Evolutionary conservation across 2,797 vertebrate species (phyloP), one percentile per base, ranked within the genome.

Genomic region (Lagodon rhomboides): DNA sequence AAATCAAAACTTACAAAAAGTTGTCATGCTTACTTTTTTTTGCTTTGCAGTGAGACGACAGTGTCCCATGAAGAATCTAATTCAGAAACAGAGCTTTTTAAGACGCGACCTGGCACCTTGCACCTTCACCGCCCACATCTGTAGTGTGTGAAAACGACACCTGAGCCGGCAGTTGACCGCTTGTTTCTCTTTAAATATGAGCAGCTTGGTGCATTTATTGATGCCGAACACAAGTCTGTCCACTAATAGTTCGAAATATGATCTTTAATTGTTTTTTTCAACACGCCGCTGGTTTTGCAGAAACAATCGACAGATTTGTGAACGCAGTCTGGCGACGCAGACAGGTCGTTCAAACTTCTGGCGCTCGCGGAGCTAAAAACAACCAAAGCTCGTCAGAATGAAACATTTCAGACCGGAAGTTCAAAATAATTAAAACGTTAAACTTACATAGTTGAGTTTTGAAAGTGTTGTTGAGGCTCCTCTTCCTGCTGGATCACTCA

Each of bases 391-490:
- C 3, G 12, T 18, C 0, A 1, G 5, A 30, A 17, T 3, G 6
- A 17, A 0, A 5, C 15, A 4, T 49, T n/a, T 4, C 30, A 34
- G 30, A 34, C 30, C 30, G 30, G 30, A 34, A 43, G 13, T 1
- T 43, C 0, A 8, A 59, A 10, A 20, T 1, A 1, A 47, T 13
- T 20, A 22, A 65, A 55, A 13, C 10, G 27, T 41, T 3, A 72
- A 54, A 89, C 89, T 86, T 76, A 92, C 89, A 81, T 87, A 1
- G 20, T 59, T 22, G 53, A 20, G 18, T 56, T 41, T 9, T 7
- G 5, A 25, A 55, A 44, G 43, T 4, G 43, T 4, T 3, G n/a
- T n/a, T 34, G 34, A 34, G 34, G 34, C 22, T 30, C 4, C 12
- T 43, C 27, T 2, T 61, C 27, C 69, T 27, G 61, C 55, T 9